Base-by-base conservation (phyloP, 1,140 invertebrate genomes). In the Dryas iulia region DNA sequence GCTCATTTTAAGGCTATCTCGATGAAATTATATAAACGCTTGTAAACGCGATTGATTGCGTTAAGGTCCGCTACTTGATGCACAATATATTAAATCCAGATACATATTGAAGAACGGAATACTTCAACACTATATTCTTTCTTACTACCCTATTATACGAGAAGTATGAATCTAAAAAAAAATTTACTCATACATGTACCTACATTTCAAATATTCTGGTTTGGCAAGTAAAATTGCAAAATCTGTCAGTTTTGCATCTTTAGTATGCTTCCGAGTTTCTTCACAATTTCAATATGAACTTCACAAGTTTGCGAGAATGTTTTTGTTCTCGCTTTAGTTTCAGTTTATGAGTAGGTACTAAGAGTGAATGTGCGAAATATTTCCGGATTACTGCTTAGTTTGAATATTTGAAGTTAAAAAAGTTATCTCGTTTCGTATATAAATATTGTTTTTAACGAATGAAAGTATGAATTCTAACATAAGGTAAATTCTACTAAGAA, bases 251-350 rank as follows among this genome's bases (percentile, higher is more conserved):
- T 62, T 62, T 62, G 59, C 35, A 61, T 61, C 14, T 53, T 61
- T 7, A 28, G 3, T 35, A 28, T 18, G 14, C n/a, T 33, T 14
- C 14, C 5, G 35, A 62, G 25, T 62, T 62, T 21, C 26, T 28
- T 47, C 59, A 12, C 33, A 62, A 62, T 62, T 62, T 62, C 59
- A 62, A 62, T 62, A 62, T 52, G 59, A 62, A 62, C 39, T 62
- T 26, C 28, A 25, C 14, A 53, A 62, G 35, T 62, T 62, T 26
- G n/a, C 8, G 39, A 62, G 39, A 62, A 62, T 52, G 25, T 23
- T 62, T 61, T 52, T 47, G 47, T 62, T 39, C 39, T 30, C 26
- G 18, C 18, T 47, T 21, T 18, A 47, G 39, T 47, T 47, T 47
- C 18, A 18, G 7, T 47, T 47, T 47, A 47, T 47, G 39, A 47